Percentiles rank a stretch among this genome's conserved stretches.
Evolutionary conservation across 1,140 invertebrate species (phyloP).

Genomic region (Ceratoteleas bidentatus): DNA sequence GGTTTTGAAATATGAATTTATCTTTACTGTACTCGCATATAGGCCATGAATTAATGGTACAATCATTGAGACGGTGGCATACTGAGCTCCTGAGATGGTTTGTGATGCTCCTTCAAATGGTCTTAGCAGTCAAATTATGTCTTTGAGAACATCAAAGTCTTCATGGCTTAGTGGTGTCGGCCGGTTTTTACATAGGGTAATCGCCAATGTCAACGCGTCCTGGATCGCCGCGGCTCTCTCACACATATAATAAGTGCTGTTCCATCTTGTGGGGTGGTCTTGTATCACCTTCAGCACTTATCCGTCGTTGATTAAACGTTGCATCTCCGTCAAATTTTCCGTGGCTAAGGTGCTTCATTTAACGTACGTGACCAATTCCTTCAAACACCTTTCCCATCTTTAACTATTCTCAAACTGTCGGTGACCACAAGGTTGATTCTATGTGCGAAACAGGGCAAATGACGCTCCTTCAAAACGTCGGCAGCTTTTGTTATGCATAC

Average conservation of each 20-base stretch:
- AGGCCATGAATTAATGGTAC: slow-evolving; percentile 22
- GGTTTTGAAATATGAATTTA: background rate
- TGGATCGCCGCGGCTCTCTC: slow-evolving; percentile 64
- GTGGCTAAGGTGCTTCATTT: slow-evolving; percentile 52
- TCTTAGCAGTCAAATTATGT: slow-evolving; percentile 8
- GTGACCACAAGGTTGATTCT: slow-evolving; percentile 64
- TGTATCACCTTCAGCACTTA: slow-evolving; percentile 51
- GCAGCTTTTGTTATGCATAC: slow-evolving; percentile 50
- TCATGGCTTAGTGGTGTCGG: slow-evolving; percentile 5
- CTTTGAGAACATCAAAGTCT: slow-evolving; percentile 9
- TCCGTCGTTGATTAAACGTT: slow-evolving; percentile 24
- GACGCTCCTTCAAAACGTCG: slow-evolving; percentile 45
- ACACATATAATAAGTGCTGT: slow-evolving; percentile 73
- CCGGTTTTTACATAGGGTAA: slow-evolving; percentile 7
- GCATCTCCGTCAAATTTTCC: slow-evolving; percentile 45
- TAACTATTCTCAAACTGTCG: slow-evolving; percentile 5
- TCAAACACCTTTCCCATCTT: slow-evolving; percentile 25
- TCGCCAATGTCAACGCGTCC: slow-evolving; percentile 7
- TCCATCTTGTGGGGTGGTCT: slow-evolving; percentile 71
- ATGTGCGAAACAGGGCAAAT: slow-evolving; percentile 70
- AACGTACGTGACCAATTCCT: slow-evolving; percentile 70
- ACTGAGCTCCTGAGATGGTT: slow-evolving; percentile 16
- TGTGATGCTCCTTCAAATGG: slow-evolving; percentile 16
- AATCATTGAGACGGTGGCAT: slow-evolving; percentile 16
- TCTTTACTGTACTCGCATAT: slow-evolving; percentile 7